Evolutionary conservation across 1,140 invertebrate species (phyloP), one percentile per base, ranked within the genome.

Genomic region (Drosophila lowei): DNA sequence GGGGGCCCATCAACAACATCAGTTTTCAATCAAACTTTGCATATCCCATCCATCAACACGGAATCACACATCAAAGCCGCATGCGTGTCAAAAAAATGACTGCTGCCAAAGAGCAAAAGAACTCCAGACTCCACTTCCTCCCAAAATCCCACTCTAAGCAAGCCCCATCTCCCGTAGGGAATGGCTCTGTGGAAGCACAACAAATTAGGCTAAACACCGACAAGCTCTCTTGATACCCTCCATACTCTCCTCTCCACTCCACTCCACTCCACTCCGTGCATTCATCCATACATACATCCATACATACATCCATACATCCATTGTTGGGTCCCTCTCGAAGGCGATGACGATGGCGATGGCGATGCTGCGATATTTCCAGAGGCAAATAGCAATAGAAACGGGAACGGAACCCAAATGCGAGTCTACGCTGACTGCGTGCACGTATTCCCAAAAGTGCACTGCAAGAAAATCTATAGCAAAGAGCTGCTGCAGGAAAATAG

Each of bases 1-100:
- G 23, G 23, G 23, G 23, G 15, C 55, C 23, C 67, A 47, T 61
- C 59, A 55, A 42, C 74, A 58, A 50, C 71, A 66, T 57, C 56
- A 23, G 72, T 64, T 79, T 80, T 84, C 79, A 85, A 84, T 84
- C 79, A 84, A 84, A 84, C 77, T 84, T 85, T 62, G 80, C 79
- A 85, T 72, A 65, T 70, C 55, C 78, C 80, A 85, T 84, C 79
- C 72, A 79, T 84, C 79, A 84, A 42, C 79, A 79, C 49, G 50
- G 55, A 25, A 52, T 49, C 67, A 63, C 76, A 84, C 72, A 84
- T 84, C 79, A 85, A 84, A 84, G 79, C 65, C 61, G 62, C 50
- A 57, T 34, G 76, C 58, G 30, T 61, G 71, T 53, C 53, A 72
- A 72, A 53, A 79, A 57, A 76, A 66, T 71, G 75, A 65, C 7